Conservation (phyloP, 2,113 vertebrate species). For the Tachysurus vachellii region DNA sequence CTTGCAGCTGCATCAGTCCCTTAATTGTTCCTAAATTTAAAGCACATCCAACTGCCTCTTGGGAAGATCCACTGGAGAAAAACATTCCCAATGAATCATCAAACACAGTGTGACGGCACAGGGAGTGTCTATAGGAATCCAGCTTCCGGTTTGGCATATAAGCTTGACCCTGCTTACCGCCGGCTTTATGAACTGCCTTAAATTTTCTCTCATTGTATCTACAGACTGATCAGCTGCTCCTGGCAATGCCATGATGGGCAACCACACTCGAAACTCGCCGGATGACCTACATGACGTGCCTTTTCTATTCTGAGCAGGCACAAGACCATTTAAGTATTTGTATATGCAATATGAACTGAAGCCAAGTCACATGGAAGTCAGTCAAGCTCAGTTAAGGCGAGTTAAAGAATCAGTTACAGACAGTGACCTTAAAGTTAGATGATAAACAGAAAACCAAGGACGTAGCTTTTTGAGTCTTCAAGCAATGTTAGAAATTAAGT, state of each 20-base stretch:
- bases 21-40: conserved; percentile 4
- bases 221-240: conserved; percentile 25
- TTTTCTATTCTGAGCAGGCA: conserved; percentile 22
- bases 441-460: conserved; percentile 6
- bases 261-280: neutral
- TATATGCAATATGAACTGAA: neutral
- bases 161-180: neutral
- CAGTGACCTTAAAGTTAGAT: conserved; percentile 8
- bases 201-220: conserved; percentile 8
- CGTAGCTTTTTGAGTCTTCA: neutral
- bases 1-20: neutral
- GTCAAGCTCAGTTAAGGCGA: conserved; percentile 1
- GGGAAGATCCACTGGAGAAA: neutral
- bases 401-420: conserved; percentile 7
- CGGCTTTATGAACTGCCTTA: neutral
- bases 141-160: neutral
- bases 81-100: neutral
- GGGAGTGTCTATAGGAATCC: neutral
- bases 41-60: neutral
- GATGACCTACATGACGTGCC: neutral
- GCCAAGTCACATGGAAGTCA: conserved; percentile 4
- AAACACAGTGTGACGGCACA: neutral
- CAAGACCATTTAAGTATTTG: conserved; percentile 1
- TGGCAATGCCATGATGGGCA: conserved; percentile 15
- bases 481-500: neutral